These are phyloP conservation scores for Artemia franciscana DNA, from an alignment of 1,140 invertebrate genomes.

Conservation along the genomic window DNA sequence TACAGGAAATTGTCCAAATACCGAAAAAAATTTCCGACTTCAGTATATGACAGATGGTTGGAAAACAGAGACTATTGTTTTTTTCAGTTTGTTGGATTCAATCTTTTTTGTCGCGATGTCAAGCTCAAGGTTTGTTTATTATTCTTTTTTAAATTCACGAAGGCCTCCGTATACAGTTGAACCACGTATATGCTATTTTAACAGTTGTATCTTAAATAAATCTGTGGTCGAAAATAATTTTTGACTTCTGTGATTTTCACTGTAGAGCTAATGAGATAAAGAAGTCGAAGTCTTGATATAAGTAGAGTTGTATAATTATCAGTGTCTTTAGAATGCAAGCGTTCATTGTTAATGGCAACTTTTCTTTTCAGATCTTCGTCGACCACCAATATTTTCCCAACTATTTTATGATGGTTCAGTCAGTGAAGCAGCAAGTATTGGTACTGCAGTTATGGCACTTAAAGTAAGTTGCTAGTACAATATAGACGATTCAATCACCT, in stretches of 20 bases:
- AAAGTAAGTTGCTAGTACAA: too few species aligned
- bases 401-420: neutral
- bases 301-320: neutral
- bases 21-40: neutral
- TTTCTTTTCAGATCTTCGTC: neutral
- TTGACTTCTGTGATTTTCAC: neutral
- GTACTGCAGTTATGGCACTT: neutral
- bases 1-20: neutral
- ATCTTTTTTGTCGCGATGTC: too few species aligned
- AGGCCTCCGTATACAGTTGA: neutral
- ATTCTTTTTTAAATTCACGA: neutral
- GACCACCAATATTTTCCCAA: neutral
- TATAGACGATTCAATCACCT: too few species aligned
- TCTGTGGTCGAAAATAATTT: neutral
- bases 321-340: too few species aligned
- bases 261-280: neutral
- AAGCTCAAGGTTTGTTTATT: neutral
- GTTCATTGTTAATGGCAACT: neutral
- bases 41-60: neutral
- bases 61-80: neutral
- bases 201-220: neutral
- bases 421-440: neutral
- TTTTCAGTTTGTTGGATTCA: too few species aligned
- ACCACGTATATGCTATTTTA: neutral
- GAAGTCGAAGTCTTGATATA: neutral